Percentiles rank a stretch among this genome's conserved stretches.
These are phyloP conservation scores for Platycercus adscitus DNA, from an alignment of 2,113 vertebrate species.

Conservation along the genomic window DNA sequence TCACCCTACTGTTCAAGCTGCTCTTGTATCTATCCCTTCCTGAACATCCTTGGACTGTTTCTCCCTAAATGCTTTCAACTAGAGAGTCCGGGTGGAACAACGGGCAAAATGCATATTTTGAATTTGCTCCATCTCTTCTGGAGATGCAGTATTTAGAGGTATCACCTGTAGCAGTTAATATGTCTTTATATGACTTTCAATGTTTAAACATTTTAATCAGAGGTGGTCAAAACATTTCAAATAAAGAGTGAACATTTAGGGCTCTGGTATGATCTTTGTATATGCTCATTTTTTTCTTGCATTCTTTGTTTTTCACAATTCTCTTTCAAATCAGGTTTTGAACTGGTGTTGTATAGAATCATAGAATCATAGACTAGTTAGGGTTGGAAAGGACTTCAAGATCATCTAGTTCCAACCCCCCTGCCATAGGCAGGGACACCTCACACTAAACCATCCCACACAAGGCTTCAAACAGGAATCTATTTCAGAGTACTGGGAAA, in stretches of 20 bases:
- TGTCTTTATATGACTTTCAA: neutral
- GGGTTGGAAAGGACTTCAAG: too few relatives aligned
- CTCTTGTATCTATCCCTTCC: neutral
- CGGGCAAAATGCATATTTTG: neutral
- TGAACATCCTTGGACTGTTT: neutral
- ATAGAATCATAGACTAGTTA: too few relatives aligned
- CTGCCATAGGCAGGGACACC: too few relatives aligned
- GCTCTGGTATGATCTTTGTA: neutral
- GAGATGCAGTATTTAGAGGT: neutral
- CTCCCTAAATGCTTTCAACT: neutral
- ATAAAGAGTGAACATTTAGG: neutral
- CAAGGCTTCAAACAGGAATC: neutral
- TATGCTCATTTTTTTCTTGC: neutral
- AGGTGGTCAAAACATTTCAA: neutral
- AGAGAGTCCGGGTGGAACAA: neutral
- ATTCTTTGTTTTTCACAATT: neutral
- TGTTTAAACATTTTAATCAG: neutral
- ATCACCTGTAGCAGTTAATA: neutral
- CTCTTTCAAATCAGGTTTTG: neutral
- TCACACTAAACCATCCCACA: too few relatives aligned
- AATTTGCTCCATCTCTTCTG: neutral
- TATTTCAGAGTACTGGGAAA: neutral
- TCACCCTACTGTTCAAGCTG: neutral
- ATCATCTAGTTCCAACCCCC: too few relatives aligned
- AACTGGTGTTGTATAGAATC: too few relatives aligned